Conservation (phyloP, 2,888 invertebrate species). For the Sinopyrophorus schimmeli region DNA sequence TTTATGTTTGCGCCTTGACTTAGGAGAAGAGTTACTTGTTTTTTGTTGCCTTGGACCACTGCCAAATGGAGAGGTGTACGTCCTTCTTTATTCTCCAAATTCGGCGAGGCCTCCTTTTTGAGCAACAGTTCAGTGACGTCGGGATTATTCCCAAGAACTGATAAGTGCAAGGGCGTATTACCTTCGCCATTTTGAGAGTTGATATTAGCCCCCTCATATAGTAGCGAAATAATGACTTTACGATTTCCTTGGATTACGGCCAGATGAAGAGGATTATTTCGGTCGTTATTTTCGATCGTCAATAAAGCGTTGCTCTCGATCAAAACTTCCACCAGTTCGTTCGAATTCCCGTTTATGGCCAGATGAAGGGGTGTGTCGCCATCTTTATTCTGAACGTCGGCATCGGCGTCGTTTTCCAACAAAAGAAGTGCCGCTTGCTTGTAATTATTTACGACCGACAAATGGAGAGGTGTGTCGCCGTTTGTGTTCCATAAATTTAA, state of each 20-base stretch:
- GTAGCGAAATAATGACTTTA: too few species aligned
- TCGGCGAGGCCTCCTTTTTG: neutral
- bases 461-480: conserved; percentile 24
- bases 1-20: neutral
- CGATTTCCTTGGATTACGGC: conserved; percentile 1
- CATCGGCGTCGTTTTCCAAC: conserved; percentile 15
- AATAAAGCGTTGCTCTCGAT: conserved; percentile 10
- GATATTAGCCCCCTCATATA: too few species aligned
- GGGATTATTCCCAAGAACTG: neutral
- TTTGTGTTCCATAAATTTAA: conserved; percentile 21
- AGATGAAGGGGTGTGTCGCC: conserved; percentile 24
- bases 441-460: conserved; percentile 9
- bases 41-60: neutral
- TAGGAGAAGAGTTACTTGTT: neutral
- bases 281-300: conserved; percentile 19
- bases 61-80: neutral
- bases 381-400: conserved; percentile 20
- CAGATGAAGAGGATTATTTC: conserved; percentile 15
- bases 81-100: neutral
- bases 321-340: conserved; percentile 12
- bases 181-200: too few species aligned
- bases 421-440: conserved; percentile 5
- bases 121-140: too few species aligned
- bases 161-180: too few species aligned
- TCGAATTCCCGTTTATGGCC: conserved; percentile 14